phyloP scores from a whole-genome alignment of 2,797 vertebrate species.

The Hozukius guyotensis region DNA sequence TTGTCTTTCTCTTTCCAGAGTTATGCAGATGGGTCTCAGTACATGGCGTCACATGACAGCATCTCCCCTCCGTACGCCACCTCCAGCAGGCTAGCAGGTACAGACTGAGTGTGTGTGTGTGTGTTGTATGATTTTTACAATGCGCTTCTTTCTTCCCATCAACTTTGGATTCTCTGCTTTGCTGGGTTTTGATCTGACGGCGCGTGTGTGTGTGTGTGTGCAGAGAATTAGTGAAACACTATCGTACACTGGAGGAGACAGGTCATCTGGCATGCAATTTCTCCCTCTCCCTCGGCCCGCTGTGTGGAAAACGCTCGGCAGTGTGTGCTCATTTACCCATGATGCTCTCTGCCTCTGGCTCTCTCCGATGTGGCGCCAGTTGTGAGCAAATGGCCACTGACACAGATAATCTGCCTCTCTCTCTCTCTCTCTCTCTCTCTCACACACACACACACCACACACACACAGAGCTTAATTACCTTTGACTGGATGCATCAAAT shows the following conservation, averaged over 20 bases:
- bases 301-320: conserved; percentile 51
- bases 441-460: conserved; percentile 13
- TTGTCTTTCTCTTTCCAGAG: conserved; percentile 76
- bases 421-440: neutral
- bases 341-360: conserved; percentile 78
- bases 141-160: neutral
- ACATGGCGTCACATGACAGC: conserved; percentile 93
- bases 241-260: conserved; percentile 50
- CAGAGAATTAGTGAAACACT: conserved; percentile 41
- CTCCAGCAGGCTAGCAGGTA: conserved; percentile 94
- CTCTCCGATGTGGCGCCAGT: conserved; percentile 72
- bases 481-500: conserved; percentile 78
- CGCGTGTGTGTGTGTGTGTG: neutral
- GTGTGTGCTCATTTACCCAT: conserved; percentile 75
- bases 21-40: conserved; percentile 92
- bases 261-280: conserved; percentile 62
- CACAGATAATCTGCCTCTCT: conserved; percentile 79
- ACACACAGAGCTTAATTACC: conserved; percentile 73
- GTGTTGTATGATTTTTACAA: neutral
- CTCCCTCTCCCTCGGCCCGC: conserved; percentile 32
- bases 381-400: conserved; percentile 84
- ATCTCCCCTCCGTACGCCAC: conserved; percentile 93
- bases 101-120: conserved; percentile 1
- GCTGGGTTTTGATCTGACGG: neutral
- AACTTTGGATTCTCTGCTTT: conserved; percentile 6